These are phyloP conservation scores for Stylophora pistillata DNA, from an alignment of 64 coral and sea anemone genomes.

Conservation along the genomic window DNA sequence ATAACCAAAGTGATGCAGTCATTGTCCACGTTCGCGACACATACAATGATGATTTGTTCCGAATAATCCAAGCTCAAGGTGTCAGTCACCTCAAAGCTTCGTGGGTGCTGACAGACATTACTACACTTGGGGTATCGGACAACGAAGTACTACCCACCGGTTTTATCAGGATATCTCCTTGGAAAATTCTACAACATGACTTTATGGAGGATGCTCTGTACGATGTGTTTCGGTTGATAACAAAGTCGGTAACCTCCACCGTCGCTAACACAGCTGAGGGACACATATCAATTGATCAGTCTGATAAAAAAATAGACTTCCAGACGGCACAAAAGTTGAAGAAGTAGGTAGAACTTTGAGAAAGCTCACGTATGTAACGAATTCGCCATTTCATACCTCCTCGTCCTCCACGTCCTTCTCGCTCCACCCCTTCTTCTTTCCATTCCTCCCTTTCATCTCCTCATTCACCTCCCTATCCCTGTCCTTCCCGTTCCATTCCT, in stretches of 20 bases:
- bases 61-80: background rate
- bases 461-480: too few relatives aligned
- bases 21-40: background rate
- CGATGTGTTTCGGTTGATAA: background rate
- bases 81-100: background rate
- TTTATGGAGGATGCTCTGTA: slow-evolving; percentile 12
- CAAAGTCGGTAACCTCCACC: background rate
- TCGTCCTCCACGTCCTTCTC: too few relatives aligned
- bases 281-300: too few relatives aligned
- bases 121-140: background rate
- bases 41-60: slow-evolving; percentile 2
- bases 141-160: background rate
- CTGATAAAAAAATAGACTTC: too few relatives aligned
- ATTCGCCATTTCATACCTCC: too few relatives aligned
- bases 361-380: too few relatives aligned
- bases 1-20: background rate
- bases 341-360: too few relatives aligned
- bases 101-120: slow-evolving; percentile 9
- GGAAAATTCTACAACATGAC: background rate
- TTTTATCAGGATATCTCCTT: background rate
- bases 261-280: too few relatives aligned
- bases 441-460: too few relatives aligned
- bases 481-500: too few relatives aligned
- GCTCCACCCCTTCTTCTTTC: too few relatives aligned
- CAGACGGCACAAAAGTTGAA: too few relatives aligned